Evolutionary conservation across 2,113 vertebrate species (phyloP).

Genomic region (Electrona antarctica): DNA sequence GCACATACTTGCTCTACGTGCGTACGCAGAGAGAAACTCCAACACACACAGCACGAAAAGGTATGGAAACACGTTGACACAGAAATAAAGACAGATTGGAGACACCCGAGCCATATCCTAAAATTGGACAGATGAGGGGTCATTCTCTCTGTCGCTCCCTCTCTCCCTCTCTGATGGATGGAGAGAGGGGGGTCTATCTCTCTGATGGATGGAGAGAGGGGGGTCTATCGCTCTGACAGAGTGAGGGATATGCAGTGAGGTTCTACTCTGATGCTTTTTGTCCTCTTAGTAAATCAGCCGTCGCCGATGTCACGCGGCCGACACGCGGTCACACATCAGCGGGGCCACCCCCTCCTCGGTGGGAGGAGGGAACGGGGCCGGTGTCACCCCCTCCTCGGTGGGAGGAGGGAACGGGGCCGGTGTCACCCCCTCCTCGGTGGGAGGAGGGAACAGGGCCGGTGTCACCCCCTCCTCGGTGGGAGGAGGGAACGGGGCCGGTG

Average conservation of each 20-base stretch:
- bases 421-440: too few species aligned
- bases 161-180: too few species aligned
- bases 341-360: too few species aligned
- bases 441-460: too few species aligned
- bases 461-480: too few species aligned
- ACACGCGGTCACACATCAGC: conserved; percentile 91
- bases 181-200: too few species aligned
- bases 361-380: too few species aligned
- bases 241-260: conserved; percentile 95
- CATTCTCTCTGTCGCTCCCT: conserved; percentile 10
- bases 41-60: not conserved
- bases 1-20: too few species aligned
- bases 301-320: conserved; percentile 92
- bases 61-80: conserved; percentile 33
- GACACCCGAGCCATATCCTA: conserved; percentile 46
- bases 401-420: too few species aligned
- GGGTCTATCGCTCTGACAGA: conserved; percentile 97
- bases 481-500: too few species aligned
- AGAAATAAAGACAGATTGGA: conserved; percentile 43
- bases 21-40: too few species aligned
- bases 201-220: conserved; percentile 92
- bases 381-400: too few species aligned
- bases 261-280: conserved; percentile 98
- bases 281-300: conserved; percentile 98
- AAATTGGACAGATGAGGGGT: conserved; percentile 47